Evolutionary conservation across 2,797 vertebrate species (phyloP).

Genomic region (Esox lucius): DNA sequence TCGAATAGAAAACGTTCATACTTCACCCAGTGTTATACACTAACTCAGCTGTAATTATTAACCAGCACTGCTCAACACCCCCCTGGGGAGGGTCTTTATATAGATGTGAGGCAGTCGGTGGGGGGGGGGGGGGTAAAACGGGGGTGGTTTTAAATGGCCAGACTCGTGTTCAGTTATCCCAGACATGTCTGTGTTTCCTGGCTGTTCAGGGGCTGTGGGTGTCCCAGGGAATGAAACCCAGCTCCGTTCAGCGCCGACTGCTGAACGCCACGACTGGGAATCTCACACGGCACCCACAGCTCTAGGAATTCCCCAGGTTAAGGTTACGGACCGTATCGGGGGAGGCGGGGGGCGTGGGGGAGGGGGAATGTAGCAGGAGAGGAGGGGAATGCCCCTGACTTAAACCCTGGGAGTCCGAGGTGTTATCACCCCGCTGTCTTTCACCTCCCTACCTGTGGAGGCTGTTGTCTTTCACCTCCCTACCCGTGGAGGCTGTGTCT

Average conservation of each 20-base stretch:
- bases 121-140: slow-evolving; percentile 24
- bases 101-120: slow-evolving; percentile 48
- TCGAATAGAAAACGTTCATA: too few relatives aligned
- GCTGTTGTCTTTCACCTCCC: too few relatives aligned
- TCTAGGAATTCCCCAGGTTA: background rate
- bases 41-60: background rate
- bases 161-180: background rate
- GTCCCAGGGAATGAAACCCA: too few relatives aligned
- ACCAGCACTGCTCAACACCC: background rate
- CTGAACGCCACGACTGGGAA: too few relatives aligned
- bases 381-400: slow-evolving; percentile 44
- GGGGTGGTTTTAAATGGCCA: background rate
- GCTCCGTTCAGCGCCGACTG: too few relatives aligned
- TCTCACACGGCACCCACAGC: background rate
- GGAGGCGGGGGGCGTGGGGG: background rate
- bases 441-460: too few relatives aligned
- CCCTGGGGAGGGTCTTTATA: slow-evolving; percentile 58
- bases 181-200: background rate
- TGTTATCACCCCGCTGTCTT: slow-evolving; percentile 45
- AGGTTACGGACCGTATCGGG: slow-evolving; percentile 13
- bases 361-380: slow-evolving; percentile 16
- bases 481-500: too few relatives aligned
- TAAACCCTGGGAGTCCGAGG: slow-evolving; percentile 47
- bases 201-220: background rate
- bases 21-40: background rate